Percentiles rank a stretch among this genome's conserved stretches.
phyloP scores from a whole-genome alignment of 2,888 invertebrate genomes.

The Axea sp. region DNA sequence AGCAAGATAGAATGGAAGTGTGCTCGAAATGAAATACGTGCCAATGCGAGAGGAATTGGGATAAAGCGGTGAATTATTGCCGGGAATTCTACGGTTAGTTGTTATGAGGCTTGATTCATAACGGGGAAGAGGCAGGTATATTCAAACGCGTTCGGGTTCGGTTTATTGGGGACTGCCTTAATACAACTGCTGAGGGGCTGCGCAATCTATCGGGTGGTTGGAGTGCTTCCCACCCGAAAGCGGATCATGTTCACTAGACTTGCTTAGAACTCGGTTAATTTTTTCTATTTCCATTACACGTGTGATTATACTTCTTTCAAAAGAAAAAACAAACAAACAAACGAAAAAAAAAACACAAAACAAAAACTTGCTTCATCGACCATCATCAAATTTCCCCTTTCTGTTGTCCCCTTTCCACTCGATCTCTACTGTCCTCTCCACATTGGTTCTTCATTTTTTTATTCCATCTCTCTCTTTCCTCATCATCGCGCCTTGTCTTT shows the following conservation, averaged over 20 bases:
- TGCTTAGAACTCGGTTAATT: too few species aligned
- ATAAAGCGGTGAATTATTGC: constrained; percentile 34
- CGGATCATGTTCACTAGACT: too few species aligned
- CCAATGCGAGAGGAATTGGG: constrained; percentile 35
- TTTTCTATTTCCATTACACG: background rate
- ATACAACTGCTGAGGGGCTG: background rate
- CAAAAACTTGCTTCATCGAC: too few species aligned
- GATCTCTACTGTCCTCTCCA: background rate
- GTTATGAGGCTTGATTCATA: constrained; percentile 22
- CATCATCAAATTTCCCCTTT: background rate
- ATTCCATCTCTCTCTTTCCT: background rate
- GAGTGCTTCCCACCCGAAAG: too few species aligned
- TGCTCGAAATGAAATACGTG: constrained; percentile 30
- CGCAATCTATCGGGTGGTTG: too few species aligned
- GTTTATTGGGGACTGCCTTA: background rate
- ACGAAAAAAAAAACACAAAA: too few species aligned
- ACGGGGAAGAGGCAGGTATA: background rate
- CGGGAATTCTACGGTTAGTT: constrained; percentile 18
- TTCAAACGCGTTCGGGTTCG: background rate
- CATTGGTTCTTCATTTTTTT: constrained; percentile 2
- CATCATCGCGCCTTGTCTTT: constrained; percentile 5
- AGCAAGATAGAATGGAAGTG: too few species aligned
- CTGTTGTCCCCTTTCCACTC: background rate
- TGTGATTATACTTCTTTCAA: background rate
- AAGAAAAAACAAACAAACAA: too few species aligned